Evolutionary conservation across 2,113 vertebrate species (phyloP), one percentile per base, ranked within the genome.

Genomic region (Nettapus auritus): DNA sequence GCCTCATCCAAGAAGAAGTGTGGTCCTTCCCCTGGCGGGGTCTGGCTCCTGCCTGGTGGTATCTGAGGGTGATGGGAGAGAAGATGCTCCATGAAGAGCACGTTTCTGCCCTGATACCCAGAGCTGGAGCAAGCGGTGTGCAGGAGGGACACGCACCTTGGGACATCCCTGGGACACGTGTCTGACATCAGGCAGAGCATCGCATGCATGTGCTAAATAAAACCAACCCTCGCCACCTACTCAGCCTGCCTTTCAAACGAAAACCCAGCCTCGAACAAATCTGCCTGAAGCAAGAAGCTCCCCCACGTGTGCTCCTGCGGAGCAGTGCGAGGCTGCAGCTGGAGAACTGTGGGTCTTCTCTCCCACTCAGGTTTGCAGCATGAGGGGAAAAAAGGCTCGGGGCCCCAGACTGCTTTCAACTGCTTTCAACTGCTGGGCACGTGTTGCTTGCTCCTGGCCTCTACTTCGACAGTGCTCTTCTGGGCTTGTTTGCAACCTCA

Each of bases 271-370:
- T 59, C 38, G 48, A 88, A 73, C 87, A 76, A 93, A 89, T 66
- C 79, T 74, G 82, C 85, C 82, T 85, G 38, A 74, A 96, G 88
- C 74, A 20, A 91, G 77, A 73, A 82, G 48, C 46, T 82, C 21
- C 26, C 36, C 42, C 0, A 0, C 68, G 40, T 63, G 53, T 3
- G 40, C 40, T 40, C 40, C 70, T 90, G 62, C 42, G n/a, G 69
- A 86, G 79, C 42, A 70, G 46, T 8, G 46, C 46, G 50, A 52
- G 50, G 50, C 48, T 50, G 48, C 23, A 25, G 50, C 50, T 55
- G 52, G 26, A 16, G 25, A 29, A 26, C 52, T 55, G 52, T 55
- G 52, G 52, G 52, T 55, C 52, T 29, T 55, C 52, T 29, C 52
- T 88, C 38, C 48, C 79, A 67, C 84, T 73, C 3, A 0, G 16